Base-by-base conservation (phyloP, 2,797 vertebrate genomes). In the Dallia pectoralis region DNA sequence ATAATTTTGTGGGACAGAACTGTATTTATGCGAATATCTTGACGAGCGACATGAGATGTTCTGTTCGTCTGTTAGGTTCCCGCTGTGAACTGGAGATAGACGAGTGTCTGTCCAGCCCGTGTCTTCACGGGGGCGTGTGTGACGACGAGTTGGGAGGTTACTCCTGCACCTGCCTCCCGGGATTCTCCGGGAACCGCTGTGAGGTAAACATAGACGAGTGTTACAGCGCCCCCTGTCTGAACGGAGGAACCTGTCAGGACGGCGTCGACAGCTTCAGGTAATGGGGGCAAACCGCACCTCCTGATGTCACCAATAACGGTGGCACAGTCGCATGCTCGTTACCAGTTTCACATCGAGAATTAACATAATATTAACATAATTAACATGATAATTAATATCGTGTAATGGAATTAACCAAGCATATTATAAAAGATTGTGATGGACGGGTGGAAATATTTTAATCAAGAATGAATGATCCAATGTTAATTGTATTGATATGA, bases 141-240 rank as follows among this genome's bases (percentile, higher is more conserved):
- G 95, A 95, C 84, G 96, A 99, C 89, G 74, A 91, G 82, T 89
- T 91, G 2, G 95, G 93, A 0, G 87, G 93, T 4, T 99, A 96
- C 87, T 84, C 87, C 53, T 99, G 98, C 85, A 91, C 89, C 68
- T 99, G 98, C 70, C 88, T 89, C 3, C 83, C 81, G 2, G 98
- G 97, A 71, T 99, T 96, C 91, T 87, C 87, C 11, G 97, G 98
- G 61, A 86, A 92, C 63, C 70, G 86, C 19, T 99, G 98, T 78
- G 96, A 99, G 87, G 90, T 93, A 74, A 90, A 99, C 72, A 53
- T 95, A 0, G 93, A 99, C 65, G 98, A 99, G 44, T 99, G 98
- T 88, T 85, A 93, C 86, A 97, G 94, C 72, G 80, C 93, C 80
- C 98, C 97, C 7, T 99, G 98, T 83, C 92, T 94, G 72, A 97